Evolutionary conservation across 2,888 invertebrate species (phyloP), one percentile per base, ranked within the genome.

Genomic region (Asteroscopus sphinx): DNA sequence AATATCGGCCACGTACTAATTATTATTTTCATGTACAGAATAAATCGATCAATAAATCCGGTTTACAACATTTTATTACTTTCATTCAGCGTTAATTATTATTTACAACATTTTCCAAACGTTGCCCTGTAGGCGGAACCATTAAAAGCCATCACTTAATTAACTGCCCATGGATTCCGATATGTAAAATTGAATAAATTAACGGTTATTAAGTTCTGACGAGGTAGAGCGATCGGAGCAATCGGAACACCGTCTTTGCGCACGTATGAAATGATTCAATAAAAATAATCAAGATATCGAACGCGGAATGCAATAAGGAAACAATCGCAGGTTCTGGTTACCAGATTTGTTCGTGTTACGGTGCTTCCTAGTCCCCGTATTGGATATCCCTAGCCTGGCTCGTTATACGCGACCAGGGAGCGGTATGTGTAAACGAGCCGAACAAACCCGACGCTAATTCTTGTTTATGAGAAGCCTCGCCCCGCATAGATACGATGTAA

Each of bases 381-480:
- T 86, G 86, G 91, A 83, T 87, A 85, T 82, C 76, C 71, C 79
- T 73, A 44, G 49, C 62, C 54, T 61, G 68, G 81, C 88, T 92
- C 89, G 91, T 92, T 92, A 92, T 84, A 86, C 77, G 85, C 83
- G 77, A 84, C 85, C 87, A n/a, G 81, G 87, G 87, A 87, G 89
- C 89, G 90, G 91, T 89, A 89, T 91, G 91, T 93, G 93, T 92
- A 92, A 92, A 92, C 93, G 92, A 91, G 88, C 85, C 85, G 84
- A 88, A 85, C 87, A 81, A 83, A 86, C 88, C 83, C 86, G 91
- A 90, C 89, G 89, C 89, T 93, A 92, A 93, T 93, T 91, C 93
- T 92, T 88, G 89, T 93, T 93, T 93, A 93, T 91, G 92, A 89
- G 85, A 68, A 83, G 81, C 85, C 86, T 87, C 80, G 84, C 81